Evolutionary conservation across 2,888 invertebrate genomes (phyloP), one percentile per base, ranked within the genome.

Genomic region (Callyntrura guangdongensis): DNA sequence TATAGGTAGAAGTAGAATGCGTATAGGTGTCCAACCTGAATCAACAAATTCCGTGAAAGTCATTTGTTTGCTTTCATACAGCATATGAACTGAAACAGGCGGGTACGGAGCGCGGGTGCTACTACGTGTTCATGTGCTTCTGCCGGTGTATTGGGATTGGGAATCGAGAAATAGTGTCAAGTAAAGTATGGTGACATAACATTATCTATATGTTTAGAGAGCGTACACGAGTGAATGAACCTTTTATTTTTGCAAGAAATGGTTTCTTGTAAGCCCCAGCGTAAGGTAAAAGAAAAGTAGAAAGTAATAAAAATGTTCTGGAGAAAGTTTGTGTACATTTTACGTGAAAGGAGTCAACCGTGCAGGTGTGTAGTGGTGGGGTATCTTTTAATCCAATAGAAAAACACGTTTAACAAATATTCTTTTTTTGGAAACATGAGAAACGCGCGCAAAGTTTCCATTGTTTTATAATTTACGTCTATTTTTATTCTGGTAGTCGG

Each of bases 1-100:
- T 12, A 47, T 47, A 53, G 25, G 25, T 72, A 53, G 53, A 53
- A 45, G 25, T 72, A 53, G 53, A 53, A 45, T 56, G 53, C 53
- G 49, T 84, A 20, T 79, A 64, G 25, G 47, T 11, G 14, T 69
- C 53, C 17, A 45, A 85, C 27, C 69, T 72, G 27, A 85, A 72
- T 25, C 36, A 47, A 36, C 36, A 25, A 45, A 72, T 85, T 85
- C 72, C 17, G n/a, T 25, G 17, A 25, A n/a, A 83, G 47, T 67
- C 12, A 14, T 85, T 85, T 36, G 6, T 36, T 72, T 22, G 0
- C 56, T 69, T 85, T 72, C 36, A 85, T 56, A 36, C 72, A 72
- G 72, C 36, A 56, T 36, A 72, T 72, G 85, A 72, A 84, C n/a
- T 64, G 83, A 84, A 36, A 67, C 49, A 22, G 20, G 47, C 36